Evolutionary conservation across 1,140 invertebrate genomes (phyloP), one percentile per base, ranked within the genome.

Genomic region (Tenebrio molitor): DNA sequence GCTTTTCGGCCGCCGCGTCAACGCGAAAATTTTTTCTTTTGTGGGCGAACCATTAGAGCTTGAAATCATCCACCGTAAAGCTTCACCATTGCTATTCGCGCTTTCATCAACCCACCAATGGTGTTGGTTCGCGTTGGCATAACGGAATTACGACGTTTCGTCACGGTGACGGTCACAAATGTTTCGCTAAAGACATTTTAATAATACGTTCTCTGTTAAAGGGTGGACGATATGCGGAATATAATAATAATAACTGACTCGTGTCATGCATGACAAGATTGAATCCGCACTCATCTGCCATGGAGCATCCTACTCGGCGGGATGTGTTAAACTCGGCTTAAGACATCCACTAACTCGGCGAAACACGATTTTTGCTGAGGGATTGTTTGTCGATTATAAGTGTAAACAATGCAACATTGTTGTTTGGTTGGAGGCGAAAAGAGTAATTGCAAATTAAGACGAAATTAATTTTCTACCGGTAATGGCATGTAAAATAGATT

Each of bases 111-210:
- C 5, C 36, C 23, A 25, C 21, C 23, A 58, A 29, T 58, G 19
- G n/a, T 29, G 44, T 19, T 4, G 44, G 6, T 50, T 46, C 17
- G 46, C 17, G n/a, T 23, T 53, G 17, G 19, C 46, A 21, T 53
- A 53, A 53, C 19, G 7, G 8, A 53, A 53, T 53, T 53, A 53
- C 17, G 46, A 21, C 46, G 46, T 53, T 58, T 58, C 50, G 50
- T 58, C 50, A 58, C 50, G 50, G 50, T 29, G 21, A 25, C 50
- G 21, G 19, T 58, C 50, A 58, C 50, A 58, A 58, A 58, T 58
- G 10, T 58, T 58, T 58, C 50, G 50, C 50, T 29, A 29, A 58
- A 23, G 50, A 58, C 50, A 58, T 58, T 58, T 58, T 58, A 58
- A 58, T 58, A 58, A 58, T 29, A 58, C 21, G 29, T 58, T 58